Evolutionary conservation across 2,797 vertebrate genomes (phyloP), one percentile per base, ranked within the genome.

Genomic region (Xiphophorus birchmanni): DNA sequence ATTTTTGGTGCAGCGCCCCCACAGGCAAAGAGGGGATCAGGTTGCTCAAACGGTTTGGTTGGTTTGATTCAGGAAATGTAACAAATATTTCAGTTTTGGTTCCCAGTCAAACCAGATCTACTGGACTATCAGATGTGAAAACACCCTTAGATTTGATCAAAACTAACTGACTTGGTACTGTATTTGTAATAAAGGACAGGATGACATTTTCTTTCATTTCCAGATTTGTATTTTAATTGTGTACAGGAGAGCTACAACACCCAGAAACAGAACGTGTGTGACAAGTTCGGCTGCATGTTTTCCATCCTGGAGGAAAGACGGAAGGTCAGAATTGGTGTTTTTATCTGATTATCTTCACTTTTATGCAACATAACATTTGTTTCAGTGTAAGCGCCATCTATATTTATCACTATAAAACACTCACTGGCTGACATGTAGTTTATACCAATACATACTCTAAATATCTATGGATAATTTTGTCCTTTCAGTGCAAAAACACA

Each of bases 221-320:
- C 26, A 12, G 48, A 52, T 75, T 40, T 75, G 5, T 15, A 35
- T 29, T 23, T 26, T 60, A 23, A 65, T 45, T 6, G 52, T 71
- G 15, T 13, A 1, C 48, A 96, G 96, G 95, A 96, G 12, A 96
- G 94, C 80, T 82, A 90, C 76, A 88, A 83, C 75, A 87, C 76
- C 50, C 95, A 96, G 93, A 96, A 95, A 83, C 95, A 95, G 87
- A 92, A 44, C 0, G 88, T 97, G 69, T 90, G 92, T 42, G 95
- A 96, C 77, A 94, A 87, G 87, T 96, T 97, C 79, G 85, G 83
- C 48, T 88, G 54, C 2, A 88, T 96, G 88, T 82, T 87, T 35
- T 93, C 91, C 56, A 91, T 96, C 86, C 80, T 96, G 92, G 92
- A 95, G 75, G 94, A 95, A 65, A 90, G 91, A 77, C 92, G 86